phyloP scores from a whole-genome alignment of 1,140 invertebrate genomes.

The Eubasilissa regina region DNA sequence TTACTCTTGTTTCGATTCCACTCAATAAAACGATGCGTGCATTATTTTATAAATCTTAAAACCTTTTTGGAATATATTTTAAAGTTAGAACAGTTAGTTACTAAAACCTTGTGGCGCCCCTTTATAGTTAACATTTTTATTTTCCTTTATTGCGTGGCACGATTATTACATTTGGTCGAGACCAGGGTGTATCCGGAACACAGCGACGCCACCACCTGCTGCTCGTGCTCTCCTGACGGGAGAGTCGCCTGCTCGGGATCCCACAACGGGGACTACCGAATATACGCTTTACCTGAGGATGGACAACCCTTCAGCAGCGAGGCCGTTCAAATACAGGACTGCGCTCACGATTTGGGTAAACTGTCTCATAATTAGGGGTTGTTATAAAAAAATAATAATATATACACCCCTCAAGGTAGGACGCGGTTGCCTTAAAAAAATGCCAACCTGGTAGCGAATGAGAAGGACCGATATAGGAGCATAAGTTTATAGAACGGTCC shows the following conservation, averaged over 20 bases:
- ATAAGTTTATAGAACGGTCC: too few species aligned
- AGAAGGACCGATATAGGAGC: too few species aligned
- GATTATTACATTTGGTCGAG: too few species aligned
- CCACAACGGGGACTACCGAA: constrained; percentile 76
- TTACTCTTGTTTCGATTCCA: background rate
- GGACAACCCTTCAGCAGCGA: constrained; percentile 20
- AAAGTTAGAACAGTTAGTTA: too few species aligned
- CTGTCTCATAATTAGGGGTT: background rate
- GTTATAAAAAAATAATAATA: too few species aligned
- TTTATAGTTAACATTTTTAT: background rate
- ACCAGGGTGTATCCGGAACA: constrained; percentile 70
- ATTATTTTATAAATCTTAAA: too few species aligned
- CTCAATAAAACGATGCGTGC: too few species aligned
- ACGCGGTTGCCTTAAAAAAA: too few species aligned
- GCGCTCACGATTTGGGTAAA: constrained; percentile 80
- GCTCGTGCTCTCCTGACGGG: constrained; percentile 72
- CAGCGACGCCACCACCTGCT: constrained; percentile 74
- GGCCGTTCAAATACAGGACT: constrained; percentile 65
- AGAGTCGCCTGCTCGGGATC: constrained; percentile 77
- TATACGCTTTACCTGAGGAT: constrained; percentile 68
- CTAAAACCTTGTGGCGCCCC: too few species aligned
- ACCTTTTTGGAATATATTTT: too few species aligned
- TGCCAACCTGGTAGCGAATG: too few species aligned
- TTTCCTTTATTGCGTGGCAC: background rate
- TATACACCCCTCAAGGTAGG: too few species aligned